These are phyloP conservation scores for Bujurquina vittata DNA, from an alignment of 2,113 vertebrate genomes.

Conservation along the genomic window DNA sequence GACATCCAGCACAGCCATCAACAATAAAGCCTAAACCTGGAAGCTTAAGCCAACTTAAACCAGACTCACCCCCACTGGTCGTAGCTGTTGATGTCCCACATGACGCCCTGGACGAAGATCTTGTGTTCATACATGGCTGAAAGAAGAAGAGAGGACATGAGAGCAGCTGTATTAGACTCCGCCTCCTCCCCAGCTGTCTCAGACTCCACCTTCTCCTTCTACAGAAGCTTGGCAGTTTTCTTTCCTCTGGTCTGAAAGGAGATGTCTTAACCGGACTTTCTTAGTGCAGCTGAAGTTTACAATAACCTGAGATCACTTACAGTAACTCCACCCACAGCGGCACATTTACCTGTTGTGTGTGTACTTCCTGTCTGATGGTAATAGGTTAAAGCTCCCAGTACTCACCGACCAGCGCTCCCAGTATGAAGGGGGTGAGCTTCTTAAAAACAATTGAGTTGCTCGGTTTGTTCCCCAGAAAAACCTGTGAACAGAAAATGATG, in stretches of 20 bases:
- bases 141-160: background rate
- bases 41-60: background rate
- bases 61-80: constrained; percentile 94
- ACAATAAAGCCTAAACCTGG: background rate
- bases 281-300: background rate
- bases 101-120: constrained; percentile 96
- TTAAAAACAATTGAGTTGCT: constrained; percentile 95
- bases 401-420: constrained; percentile 92
- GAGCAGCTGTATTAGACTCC: background rate
- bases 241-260: background rate
- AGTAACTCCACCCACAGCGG: background rate
- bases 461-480: constrained; percentile 96
- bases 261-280: background rate
- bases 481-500: constrained; percentile 74
- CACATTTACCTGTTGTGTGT: background rate
- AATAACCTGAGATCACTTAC: background rate
- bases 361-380: no score
- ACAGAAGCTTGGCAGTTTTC: no score
- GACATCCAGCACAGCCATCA: no score
- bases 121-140: constrained; percentile 98
- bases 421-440: constrained; percentile 89
- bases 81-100: constrained; percentile 98
- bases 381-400: background rate
- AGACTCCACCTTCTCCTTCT: background rate
- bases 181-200: no score